Evolutionary conservation across 2,113 vertebrate genomes (phyloP), one percentile per base, ranked within the genome.

Genomic region (Carlito syrichta): DNA sequence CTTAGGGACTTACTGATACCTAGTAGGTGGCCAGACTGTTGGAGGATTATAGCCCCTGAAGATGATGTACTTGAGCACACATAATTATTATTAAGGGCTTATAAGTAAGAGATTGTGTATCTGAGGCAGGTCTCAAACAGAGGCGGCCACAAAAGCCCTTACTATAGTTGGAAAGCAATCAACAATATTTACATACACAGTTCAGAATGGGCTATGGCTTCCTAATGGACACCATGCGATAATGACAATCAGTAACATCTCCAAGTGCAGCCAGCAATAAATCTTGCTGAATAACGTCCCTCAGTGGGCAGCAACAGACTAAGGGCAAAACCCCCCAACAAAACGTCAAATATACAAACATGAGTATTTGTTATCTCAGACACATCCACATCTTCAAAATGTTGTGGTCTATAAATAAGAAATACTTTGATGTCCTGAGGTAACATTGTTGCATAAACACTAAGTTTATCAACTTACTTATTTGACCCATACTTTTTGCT

Each of bases 111-210:
- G 50, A 74, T 16, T 50, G 17, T 63, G 8, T n/a, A 71, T 79
- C 62, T 40, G 50, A 93, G 52, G 43, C 20, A 89, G 50, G 13
- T 84, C 25, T 85, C 84, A 93, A 89, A 73, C 20, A 56, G 32
- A 95, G 56, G 35, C 71, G 79, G 62, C 35, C 69, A 95, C 3
- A 25, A 32, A 81, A 89, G 62, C 32, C 48, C 85, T 86, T 81
- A 73, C 19, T 81, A n/a, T 77, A 68, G 60, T 40, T 95, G 56
- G 63, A 96, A 89, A 95, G 92, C 56, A 48, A 89, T 91, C 66
- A 92, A 52, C 2, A 62, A 63, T 73, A 79, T 86, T 89, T 96
- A 77, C 71, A 54, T 2, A 48, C 11, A 56, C n/a, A 62, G 54
- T 94, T 88, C 54, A 79, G 63, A 96, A 86, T 54, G 50, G 30